Base-by-base conservation (phyloP, 2,113 vertebrate species). In the Baryphthengus martii region DNA sequence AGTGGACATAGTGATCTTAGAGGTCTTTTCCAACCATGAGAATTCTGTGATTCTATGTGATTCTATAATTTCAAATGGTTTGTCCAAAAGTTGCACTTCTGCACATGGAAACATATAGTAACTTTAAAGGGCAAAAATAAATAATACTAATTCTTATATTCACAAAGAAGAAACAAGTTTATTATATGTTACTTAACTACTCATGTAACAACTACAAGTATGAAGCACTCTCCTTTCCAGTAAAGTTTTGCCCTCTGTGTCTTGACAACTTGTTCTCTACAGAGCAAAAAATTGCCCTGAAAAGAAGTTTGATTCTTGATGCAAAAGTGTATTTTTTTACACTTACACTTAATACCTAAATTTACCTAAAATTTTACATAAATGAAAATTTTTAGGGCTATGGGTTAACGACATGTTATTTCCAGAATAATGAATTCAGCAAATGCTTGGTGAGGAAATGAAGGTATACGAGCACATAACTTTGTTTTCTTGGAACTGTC, bases 371-470 rank as follows among this genome's bases (percentile, higher is more conserved):
- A 53, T 29, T 73, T 86, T 89, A 12, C 23, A 49, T 50, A 74
- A 77, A 77, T 58, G 25, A 84, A 73, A 73, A 37, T 55, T 4
- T 52, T 84, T 84, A 70, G 80, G 10, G 8, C 31, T 77, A 18
- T 62, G 67, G 59, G 26, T 86, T 92, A 76, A 53, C 53, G 73
- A 3, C 5, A 25, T 77, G 8, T 77, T 45, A 74, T 86, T 73
- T 92, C 72, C 13, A 31, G 37, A 24, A 70, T 94, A 95, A 92
- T 74, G 93, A 92, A 28, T 96, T 96, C 89, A 95, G n/a, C 93
- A 96, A 96, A 92, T 96, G 91, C 91, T 77, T 96, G 73, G 95
- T 96, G 84, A 94, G 95, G 87, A 95, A 92, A 87, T 86, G 86
- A 92, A 86, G 89, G 73, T 61, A 31, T 90, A 95, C 0, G 21